A percentile compares a stretch with the other conserved stretches of the same genome.
Conservation (phyloP, 1,140 invertebrate species). For the Oryzaephilus surinamensis region DNA sequence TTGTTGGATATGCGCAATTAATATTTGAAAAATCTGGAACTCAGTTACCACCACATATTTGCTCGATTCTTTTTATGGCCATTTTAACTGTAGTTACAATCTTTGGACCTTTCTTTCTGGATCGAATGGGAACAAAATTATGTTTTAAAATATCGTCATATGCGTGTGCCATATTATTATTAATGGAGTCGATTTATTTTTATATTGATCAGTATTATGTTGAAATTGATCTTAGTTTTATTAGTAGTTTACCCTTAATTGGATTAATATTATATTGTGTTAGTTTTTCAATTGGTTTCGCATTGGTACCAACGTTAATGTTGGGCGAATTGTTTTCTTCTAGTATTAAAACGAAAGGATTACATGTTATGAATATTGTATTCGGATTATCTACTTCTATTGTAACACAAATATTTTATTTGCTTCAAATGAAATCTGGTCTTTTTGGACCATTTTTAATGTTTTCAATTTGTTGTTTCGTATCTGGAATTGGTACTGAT, state of each 20-base stretch:
- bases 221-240: slow-evolving; percentile 22
- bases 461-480: slow-evolving; percentile 59
- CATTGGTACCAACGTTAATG: slow-evolving; percentile 23
- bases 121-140: slow-evolving; percentile 55
- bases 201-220: slow-evolving; percentile 31
- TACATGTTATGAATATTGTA: slow-evolving; percentile 17
- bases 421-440: slow-evolving; percentile 44
- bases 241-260: slow-evolving; percentile 22
- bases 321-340: slow-evolving; percentile 29
- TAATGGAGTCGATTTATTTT: slow-evolving; percentile 49
- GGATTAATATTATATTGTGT: slow-evolving; percentile 22
- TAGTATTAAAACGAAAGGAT: slow-evolving; percentile 27
- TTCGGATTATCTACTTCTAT: slow-evolving; percentile 23
- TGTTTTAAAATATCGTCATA: slow-evolving; percentile 48
- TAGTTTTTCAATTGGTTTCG: slow-evolving; percentile 17
- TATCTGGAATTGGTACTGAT: slow-evolving; percentile 66
- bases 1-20: slow-evolving; percentile 21
- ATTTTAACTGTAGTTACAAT: slow-evolving; percentile 54
- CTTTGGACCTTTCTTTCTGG: slow-evolving; percentile 50
- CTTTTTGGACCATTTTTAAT: slow-evolving; percentile 66
- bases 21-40: slow-evolving; percentile 28
- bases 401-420: slow-evolving; percentile 31
- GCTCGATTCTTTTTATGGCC: slow-evolving; percentile 19
- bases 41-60: slow-evolving; percentile 13
- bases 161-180: slow-evolving; percentile 41